Percentiles rank a stretch among this genome's conserved stretches.
These are phyloP conservation scores for Oryzias dopingdopingensis DNA, from an alignment of 2,797 vertebrate species.

Conservation along the genomic window DNA sequence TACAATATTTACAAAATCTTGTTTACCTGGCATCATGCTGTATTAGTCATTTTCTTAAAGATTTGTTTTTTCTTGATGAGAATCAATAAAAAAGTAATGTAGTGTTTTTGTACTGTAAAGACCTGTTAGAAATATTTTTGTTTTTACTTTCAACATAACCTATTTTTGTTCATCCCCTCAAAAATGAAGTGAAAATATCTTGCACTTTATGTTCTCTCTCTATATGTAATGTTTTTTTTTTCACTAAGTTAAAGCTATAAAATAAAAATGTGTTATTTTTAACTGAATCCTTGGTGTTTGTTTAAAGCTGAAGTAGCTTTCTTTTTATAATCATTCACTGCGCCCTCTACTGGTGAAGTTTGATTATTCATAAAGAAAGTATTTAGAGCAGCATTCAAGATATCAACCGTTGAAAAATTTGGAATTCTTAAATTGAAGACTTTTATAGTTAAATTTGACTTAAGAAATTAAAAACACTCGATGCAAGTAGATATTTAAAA, in stretches of 20 bases:
- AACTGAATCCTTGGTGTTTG: not conserved
- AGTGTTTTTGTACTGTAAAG: slow-evolving; percentile 6
- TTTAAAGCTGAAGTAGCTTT: not conserved
- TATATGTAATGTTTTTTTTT: slow-evolving; percentile 46
- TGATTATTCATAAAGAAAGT: not conserved
- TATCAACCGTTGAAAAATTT: not conserved
- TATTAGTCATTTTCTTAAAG: slow-evolving; percentile 16
- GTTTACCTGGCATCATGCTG: slow-evolving; percentile 5
- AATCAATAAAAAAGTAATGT: slow-evolving; percentile 7
- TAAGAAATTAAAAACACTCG: not conserved
- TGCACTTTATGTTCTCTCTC: slow-evolving; percentile 69
- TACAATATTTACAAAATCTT: not conserved
- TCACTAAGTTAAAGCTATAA: slow-evolving; percentile 32
- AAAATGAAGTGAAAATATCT: slow-evolving; percentile 47
- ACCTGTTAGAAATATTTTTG: slow-evolving; percentile 21
- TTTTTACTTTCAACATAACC: slow-evolving; percentile 18
- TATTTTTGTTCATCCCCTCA: slow-evolving; percentile 29
- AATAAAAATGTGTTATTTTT: slow-evolving; percentile 42
- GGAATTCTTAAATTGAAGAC: not conserved
- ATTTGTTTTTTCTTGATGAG: slow-evolving; percentile 15
- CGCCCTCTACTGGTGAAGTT: slow-evolving; percentile 30
- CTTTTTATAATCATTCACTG: not conserved
- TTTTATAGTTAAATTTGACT: not conserved
- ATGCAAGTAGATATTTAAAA: rapidly evolving
- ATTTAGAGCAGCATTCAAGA: slow-evolving; percentile 42